A percentile compares a stretch with the other conserved stretches of the same genome.
phyloP scores from a whole-genome alignment of 2,888 invertebrate species.

The Spilosoma lubricipeda region DNA sequence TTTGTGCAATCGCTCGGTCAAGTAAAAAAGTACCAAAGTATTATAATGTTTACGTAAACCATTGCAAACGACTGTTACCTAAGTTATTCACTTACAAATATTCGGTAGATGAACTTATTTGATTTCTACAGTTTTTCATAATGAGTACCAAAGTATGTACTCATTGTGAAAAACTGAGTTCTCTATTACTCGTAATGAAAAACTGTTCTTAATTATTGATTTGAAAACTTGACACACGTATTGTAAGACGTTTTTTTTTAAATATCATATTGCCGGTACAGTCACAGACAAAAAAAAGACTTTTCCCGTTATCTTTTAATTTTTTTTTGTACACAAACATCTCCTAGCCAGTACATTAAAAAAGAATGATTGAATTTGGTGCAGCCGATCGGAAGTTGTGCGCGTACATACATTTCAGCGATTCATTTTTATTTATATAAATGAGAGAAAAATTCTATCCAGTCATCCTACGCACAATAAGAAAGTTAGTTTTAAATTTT shows the following conservation, averaged over 20 bases:
- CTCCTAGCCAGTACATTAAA: too few relatives aligned
- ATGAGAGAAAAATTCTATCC: too few relatives aligned
- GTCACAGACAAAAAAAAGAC: too few relatives aligned
- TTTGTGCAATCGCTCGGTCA: conserved; percentile 24
- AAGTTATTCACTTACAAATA: conserved; percentile 28
- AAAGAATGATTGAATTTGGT: too few relatives aligned
- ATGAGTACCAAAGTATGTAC: conserved; percentile 1
- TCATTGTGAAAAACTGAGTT: not conserved
- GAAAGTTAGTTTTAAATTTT: too few relatives aligned
- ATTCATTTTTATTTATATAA: too few relatives aligned
- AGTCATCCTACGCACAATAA: too few relatives aligned
- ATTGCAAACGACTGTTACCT: conserved; percentile 33
- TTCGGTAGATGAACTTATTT: conserved; percentile 13
- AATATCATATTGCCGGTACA: too few relatives aligned
- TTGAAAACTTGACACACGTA: not conserved
- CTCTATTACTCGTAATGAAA: not conserved
- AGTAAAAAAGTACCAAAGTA: conserved; percentile 30
- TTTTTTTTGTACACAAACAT: too few relatives aligned
- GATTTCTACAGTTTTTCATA: not conserved
- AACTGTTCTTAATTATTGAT: not conserved
- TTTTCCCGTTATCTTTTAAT: too few relatives aligned
- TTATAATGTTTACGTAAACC: conserved; percentile 47
- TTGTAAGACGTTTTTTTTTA: not conserved
- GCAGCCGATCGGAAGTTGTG: too few relatives aligned
- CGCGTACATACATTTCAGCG: too few relatives aligned